Base-by-base conservation (phyloP, 2,113 vertebrate genomes). In the Sorex fumeus region DNA sequence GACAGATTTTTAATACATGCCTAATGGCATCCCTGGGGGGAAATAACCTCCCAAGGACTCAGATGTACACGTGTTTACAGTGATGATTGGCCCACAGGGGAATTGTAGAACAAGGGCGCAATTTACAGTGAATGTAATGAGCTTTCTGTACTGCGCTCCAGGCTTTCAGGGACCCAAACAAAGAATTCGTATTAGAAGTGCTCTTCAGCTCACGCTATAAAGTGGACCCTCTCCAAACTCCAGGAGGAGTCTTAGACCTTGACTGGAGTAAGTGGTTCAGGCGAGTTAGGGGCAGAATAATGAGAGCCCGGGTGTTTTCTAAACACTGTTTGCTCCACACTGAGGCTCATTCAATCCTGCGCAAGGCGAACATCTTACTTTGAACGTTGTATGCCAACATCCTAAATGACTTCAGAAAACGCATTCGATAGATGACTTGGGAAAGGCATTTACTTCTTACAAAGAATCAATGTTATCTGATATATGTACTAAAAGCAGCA, bases 31-130 rank as follows among this genome's bases (percentile, higher is more conserved):
- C 36, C 69, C 79, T 83, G 69, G 50, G 53, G 53, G 3, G 15
- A 25, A 28, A 47, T 43, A 71, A 88, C 71, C 64, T 88, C 86
- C 79, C 32, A 81, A 93, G 89, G 62, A 94, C 95, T 66, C 93
- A 93, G 64, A 96, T 95, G 93, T 96, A 88, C 92, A 89, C 93
- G 86, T 97, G 96, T 96, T 97, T 97, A 95, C 81, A 95, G 79
- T 93, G 88, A 93, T 79, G 67, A 88, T 95, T 94, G 91, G 47
- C 30, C 66, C 78, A 94, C 88, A 45, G 74, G 84, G 45, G 93
- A 85, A 95, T 95, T 96, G 95, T 89, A 81, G 96, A 96, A 94
- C 53, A 96, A 94, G 96, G 53, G 36, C 67, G 30, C 90, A 96
- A 90, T 97, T 97, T 97, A 96, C 74, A 60, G 4, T 40, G 57